Base-by-base conservation (phyloP, 2,113 vertebrate genomes). In the Prochilodus magdalenae region DNA sequence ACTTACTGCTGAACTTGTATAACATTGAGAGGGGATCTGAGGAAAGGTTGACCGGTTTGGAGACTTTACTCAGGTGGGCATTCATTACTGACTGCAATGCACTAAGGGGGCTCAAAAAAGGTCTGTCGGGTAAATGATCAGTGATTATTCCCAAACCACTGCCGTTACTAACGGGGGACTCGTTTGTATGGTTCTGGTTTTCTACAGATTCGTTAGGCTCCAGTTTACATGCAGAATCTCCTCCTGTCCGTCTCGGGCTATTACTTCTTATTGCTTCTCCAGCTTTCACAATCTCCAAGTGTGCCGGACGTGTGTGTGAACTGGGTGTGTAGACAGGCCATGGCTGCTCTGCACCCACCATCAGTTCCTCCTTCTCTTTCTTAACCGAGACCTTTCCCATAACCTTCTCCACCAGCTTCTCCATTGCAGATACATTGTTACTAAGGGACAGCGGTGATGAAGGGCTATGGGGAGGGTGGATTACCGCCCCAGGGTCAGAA, bases 81-180 rank as follows among this genome's bases (percentile, higher is more conserved):
- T 99, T 99, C 97, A 99, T 97, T 90, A 99, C 97, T 83, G 97
- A 98, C 92, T 99, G 98, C 89, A 99, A 91, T 77, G 98, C 97
- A 0, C 96, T 97, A 75, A 99, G 90, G 1, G 98, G 98, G 88
- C 96, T 99, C 87, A 99, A 94, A 86, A 97, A 96, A 77, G 97
- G 95, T 76, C 95, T 95, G 86, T 99, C 98, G 3, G 96, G 93
- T 0, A 96, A 96, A 90, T 98, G 97, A 88, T 99, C 97, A 0
- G 96, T 97, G 89, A 98, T 97, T 86, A 98, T 96, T 63, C 95
- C 95, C 89, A 98, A 93, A 90, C 90, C 95, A 89, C 86, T 94
- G 85, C 96, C 96, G n/a, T 95, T 96, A 63, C 95, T 96, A 0
- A 95, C 91, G 76, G 91, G 93, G 49, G 87, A 12, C 96, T 95